phyloP scores from a whole-genome alignment of 2,113 vertebrate genomes.

The Cebidichthys violaceus region DNA sequence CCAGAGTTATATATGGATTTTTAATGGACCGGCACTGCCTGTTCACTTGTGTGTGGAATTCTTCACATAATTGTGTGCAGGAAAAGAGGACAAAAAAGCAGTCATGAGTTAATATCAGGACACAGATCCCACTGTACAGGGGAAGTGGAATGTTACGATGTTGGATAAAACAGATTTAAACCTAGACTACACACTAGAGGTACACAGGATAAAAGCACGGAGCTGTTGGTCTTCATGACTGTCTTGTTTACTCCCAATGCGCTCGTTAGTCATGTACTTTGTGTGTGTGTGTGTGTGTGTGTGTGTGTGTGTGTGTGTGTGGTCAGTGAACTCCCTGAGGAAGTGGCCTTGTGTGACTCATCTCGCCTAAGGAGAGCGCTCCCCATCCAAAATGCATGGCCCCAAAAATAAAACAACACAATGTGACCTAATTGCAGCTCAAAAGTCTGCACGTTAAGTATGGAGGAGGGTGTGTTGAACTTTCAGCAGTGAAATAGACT shows the following conservation, averaged over 20 bases:
- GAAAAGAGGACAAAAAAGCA: neutral
- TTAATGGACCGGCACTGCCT: neutral
- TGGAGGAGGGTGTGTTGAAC: constrained; percentile 14
- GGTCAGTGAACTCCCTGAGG: constrained; percentile 40
- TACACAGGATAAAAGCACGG: neutral
- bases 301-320: constrained; percentile 32
- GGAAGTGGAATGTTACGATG: neutral
- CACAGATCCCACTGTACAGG: neutral
- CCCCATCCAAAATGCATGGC: constrained; percentile 9
- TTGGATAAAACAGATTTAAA: neutral
- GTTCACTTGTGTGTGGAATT: constrained; percentile 25
- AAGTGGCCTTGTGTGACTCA: constrained; percentile 61
- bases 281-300: constrained; percentile 29
- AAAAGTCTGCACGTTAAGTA: constrained; percentile 1
- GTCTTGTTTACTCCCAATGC: constrained; percentile 26
- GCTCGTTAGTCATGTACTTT: constrained; percentile 44
- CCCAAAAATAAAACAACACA: constrained; percentile 49
- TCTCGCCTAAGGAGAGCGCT: neutral
- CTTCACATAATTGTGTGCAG: constrained; percentile 32
- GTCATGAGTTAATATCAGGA: neutral
- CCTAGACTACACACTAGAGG: neutral
- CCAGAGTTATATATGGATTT: constrained; percentile 4
- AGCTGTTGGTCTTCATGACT: constrained; percentile 4
- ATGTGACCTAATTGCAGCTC: constrained; percentile 20
- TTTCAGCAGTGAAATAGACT: neutral